These are phyloP conservation scores for Psittacula derbiana DNA, from an alignment of 2,797 vertebrate genomes.

Conservation along the genomic window DNA sequence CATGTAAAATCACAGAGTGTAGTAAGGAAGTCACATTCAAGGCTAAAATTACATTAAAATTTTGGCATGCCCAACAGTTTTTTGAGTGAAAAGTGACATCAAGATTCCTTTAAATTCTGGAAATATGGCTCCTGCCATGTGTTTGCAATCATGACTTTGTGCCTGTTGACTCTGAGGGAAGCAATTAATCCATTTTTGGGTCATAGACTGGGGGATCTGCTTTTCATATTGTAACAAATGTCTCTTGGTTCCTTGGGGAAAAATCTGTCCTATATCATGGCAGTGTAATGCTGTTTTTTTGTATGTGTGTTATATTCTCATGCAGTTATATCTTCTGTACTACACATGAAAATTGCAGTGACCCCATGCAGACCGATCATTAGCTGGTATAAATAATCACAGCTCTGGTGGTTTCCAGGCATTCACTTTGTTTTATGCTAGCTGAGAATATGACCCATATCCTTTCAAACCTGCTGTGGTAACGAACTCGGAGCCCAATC, in stretches of 20 bases:
- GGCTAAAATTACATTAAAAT: not conserved
- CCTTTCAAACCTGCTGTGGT: not conserved
- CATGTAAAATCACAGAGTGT: not conserved
- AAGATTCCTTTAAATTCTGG: not conserved
- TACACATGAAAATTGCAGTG: not conserved
- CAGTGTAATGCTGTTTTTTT: fast-evolving
- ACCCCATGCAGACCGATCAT: not conserved
- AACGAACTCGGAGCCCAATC: not conserved
- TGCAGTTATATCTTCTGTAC: not conserved
- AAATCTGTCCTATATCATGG: fast-evolving
- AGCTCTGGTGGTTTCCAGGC: not conserved
- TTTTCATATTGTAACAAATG: not conserved
- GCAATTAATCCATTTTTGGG: not conserved
- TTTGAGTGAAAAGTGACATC: not conserved
- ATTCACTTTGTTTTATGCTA: not conserved
- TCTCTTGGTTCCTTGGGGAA: not conserved
- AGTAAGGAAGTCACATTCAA: not conserved
- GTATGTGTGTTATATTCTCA: not conserved
- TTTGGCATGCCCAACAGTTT: not conserved
- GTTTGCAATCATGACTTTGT: not conserved
- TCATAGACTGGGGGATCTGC: not conserved
- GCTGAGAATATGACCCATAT: not conserved
- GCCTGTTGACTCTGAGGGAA: not conserved
- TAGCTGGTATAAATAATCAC: not conserved
- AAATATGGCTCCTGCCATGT: not conserved